These are phyloP conservation scores for Drosophila obscura DNA, from an alignment of 1,140 invertebrate species.

Conservation along the genomic window DNA sequence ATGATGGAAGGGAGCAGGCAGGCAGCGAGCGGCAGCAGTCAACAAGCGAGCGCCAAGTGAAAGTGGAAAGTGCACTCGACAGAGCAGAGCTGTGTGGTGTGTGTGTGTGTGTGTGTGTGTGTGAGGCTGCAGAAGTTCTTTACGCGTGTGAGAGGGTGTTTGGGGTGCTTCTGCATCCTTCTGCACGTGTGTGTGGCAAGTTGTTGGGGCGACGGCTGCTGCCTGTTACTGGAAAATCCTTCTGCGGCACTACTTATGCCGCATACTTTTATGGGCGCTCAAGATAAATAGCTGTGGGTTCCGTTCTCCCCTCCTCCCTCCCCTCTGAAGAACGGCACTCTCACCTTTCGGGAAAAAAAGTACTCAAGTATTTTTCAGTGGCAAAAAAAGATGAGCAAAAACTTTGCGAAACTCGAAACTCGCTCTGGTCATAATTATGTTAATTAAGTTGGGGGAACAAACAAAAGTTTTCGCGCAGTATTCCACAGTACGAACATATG, in stretches of 20 bases:
- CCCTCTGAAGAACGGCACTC: constrained; percentile 20
- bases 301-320: constrained; percentile 2
- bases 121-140: constrained; percentile 6
- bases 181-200: constrained; percentile 18
- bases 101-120: constrained; percentile 1
- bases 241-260: constrained; percentile 58
- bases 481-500: constrained; percentile 20
- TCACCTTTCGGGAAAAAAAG: constrained; percentile 22
- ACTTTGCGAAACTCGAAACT: constrained; percentile 17
- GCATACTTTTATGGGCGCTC: constrained; percentile 57
- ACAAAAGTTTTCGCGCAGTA: constrained; percentile 30
- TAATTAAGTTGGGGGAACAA: constrained; percentile 52
- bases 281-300: constrained; percentile 75
- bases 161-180: background rate
- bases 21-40: constrained; percentile 52
- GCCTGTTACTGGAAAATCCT: too few relatives aligned
- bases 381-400: constrained; percentile 25
- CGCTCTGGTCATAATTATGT: constrained; percentile 63
- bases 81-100: constrained; percentile 35
- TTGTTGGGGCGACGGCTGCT: background rate
- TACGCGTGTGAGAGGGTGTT: constrained; percentile 23
- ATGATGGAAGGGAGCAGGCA: background rate
- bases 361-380: too few relatives aligned
- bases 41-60: constrained; percentile 76
- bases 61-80: constrained; percentile 77